phyloP scores from a whole-genome alignment of 1,140 invertebrate species.

The Bombus turneri region DNA sequence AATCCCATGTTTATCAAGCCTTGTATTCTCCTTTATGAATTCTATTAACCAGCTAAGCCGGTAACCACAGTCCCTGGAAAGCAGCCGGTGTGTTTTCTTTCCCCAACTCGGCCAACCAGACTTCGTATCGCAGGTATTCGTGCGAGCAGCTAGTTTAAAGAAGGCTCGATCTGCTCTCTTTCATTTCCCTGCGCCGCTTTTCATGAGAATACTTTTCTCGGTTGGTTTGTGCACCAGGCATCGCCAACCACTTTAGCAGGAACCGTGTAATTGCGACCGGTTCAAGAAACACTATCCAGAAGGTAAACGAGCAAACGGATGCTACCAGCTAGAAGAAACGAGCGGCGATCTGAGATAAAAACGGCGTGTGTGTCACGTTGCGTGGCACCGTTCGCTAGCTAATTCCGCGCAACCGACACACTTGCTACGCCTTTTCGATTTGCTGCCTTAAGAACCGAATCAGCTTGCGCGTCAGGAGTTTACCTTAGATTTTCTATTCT shows the following conservation, averaged over 20 bases:
- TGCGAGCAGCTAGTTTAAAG: slow-evolving; percentile 3
- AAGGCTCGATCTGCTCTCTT: slow-evolving; percentile 31
- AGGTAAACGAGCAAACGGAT: slow-evolving; percentile 20
- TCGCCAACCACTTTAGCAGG: slow-evolving; percentile 22
- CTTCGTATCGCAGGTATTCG: not conserved
- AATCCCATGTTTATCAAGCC: not conserved
- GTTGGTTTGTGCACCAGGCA: not conserved
- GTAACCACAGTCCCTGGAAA: not conserved
- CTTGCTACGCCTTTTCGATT: not conserved
- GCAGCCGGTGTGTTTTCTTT: not conserved
- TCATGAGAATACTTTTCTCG: not conserved
- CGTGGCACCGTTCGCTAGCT: slow-evolving; percentile 6
- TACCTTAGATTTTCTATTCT: too few species aligned
- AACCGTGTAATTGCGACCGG: slow-evolving; percentile 39
- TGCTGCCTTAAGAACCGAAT: slow-evolving; percentile 17
- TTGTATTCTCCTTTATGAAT: not conserved
- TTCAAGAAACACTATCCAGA: slow-evolving; percentile 44
- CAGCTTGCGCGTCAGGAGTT: not conserved
- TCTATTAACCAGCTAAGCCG: not conserved
- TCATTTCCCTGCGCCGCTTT: not conserved
- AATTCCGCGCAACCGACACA: slow-evolving; percentile 21
- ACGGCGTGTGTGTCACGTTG: not conserved
- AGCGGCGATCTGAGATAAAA: slow-evolving; percentile 17
- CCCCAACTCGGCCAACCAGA: not conserved
- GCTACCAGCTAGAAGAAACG: slow-evolving; percentile 25